phyloP scores from a whole-genome alignment of 2,113 vertebrate species.

The Lichenostomus cassidix region DNA sequence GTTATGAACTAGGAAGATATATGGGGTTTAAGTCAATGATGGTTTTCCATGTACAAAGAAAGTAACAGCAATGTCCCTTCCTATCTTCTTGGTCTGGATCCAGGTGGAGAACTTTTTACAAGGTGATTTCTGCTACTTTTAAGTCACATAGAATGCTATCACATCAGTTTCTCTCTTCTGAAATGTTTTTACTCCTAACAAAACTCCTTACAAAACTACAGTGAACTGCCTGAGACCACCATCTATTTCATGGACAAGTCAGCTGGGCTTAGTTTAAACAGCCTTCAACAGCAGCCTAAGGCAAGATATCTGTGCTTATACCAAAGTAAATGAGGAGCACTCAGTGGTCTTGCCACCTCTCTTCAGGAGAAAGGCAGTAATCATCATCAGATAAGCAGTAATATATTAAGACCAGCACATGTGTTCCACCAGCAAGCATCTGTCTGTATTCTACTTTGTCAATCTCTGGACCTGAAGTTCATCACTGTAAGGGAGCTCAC shows the following conservation, averaged over 20 bases:
- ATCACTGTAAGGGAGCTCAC: background rate
- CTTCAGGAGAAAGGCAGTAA: background rate
- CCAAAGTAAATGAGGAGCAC: background rate
- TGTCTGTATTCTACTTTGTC: background rate
- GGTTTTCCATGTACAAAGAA: background rate
- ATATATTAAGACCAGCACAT: background rate
- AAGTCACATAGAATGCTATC: background rate
- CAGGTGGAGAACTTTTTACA: fast-evolving
- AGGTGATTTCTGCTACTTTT: background rate
- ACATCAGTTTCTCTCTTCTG: background rate
- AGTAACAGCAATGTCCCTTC: background rate
- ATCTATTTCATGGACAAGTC: background rate
- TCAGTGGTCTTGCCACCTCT: background rate
- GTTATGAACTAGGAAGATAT: background rate
- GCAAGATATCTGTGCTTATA: background rate
- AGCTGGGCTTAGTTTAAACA: background rate
- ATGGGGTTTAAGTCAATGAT: background rate
- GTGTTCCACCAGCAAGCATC: slow-evolving; percentile 2
- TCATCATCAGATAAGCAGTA: background rate
- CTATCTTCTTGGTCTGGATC: background rate
- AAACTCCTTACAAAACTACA: background rate
- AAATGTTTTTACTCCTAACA: background rate
- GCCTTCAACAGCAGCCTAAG: background rate
- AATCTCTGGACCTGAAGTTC: background rate
- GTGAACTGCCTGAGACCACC: background rate